Evolutionary conservation across 2,113 vertebrate species (phyloP).

Genomic region (Zosterops japonicus): DNA sequence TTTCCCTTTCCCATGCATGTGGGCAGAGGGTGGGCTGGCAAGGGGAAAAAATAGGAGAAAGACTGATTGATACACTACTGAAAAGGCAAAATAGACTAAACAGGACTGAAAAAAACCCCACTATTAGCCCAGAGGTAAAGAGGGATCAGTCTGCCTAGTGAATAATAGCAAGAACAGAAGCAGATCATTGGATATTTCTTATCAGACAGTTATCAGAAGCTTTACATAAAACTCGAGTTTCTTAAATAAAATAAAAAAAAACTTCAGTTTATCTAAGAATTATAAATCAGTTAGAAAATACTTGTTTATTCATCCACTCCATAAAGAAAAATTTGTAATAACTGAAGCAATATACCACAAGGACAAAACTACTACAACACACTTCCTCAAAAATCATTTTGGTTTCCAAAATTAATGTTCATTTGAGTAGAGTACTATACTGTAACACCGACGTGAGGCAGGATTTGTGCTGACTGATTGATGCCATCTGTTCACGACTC

Average conservation of each 20-base stretch:
- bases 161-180: not conserved
- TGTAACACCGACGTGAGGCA: not conserved
- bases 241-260: not conserved
- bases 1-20: constrained; percentile 13
- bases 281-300: not conserved
- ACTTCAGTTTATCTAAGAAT: not conserved
- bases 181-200: not conserved
- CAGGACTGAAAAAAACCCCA: not conserved
- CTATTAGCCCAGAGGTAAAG: not conserved
- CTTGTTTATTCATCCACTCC: not conserved
- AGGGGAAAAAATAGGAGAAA: constrained; percentile 24
- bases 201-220: no score
- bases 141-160: not conserved
- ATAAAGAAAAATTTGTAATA: not conserved
- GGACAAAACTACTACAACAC: not conserved
- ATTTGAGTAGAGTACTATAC: not conserved
- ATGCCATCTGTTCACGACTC: constrained; percentile 35
- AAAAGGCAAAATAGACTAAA: constrained; percentile 27
- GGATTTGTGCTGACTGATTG: constrained; percentile 39
- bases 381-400: not conserved
- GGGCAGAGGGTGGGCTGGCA: constrained; percentile 25
- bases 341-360: not conserved
- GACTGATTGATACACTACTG: not conserved
- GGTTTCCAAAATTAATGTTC: not conserved
- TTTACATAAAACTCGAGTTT: not conserved